Conservation (phyloP, 2,797 vertebrate species). For the Enteromius fasciolatus region DNA sequence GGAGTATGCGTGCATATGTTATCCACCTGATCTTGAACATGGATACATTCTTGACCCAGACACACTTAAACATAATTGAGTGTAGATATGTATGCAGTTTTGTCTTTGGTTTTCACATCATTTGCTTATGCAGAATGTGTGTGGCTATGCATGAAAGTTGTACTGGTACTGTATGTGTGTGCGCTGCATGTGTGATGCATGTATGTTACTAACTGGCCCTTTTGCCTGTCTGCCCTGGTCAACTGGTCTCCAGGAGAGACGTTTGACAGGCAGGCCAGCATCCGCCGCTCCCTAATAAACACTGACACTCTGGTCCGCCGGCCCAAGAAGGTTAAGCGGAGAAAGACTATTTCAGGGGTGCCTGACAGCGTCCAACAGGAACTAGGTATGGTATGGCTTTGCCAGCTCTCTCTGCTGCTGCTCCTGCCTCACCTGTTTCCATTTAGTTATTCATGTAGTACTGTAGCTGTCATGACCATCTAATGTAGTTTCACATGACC, state of each 20-base stretch:
- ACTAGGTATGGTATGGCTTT: constrained; percentile 90
- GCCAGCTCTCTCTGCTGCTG: constrained; percentile 49
- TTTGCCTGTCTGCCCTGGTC: constrained; percentile 71
- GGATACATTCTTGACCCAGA: background rate
- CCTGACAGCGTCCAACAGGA: constrained; percentile 97
- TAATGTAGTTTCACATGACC: constrained; percentile 27
- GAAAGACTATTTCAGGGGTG: constrained; percentile 99
- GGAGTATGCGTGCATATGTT: background rate
- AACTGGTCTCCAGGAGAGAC: constrained; percentile 94
- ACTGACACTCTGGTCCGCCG: constrained; percentile 97
- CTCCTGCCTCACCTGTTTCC: constrained; percentile 52
- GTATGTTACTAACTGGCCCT: constrained; percentile 86
- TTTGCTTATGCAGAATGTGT: constrained; percentile 42
- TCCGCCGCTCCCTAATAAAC: constrained; percentile 98
- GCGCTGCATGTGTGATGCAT: constrained; percentile 86
- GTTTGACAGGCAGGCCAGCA: constrained; percentile 98
- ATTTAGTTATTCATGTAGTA: constrained; percentile 48
- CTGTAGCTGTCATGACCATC: constrained; percentile 28
- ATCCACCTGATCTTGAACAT: background rate
- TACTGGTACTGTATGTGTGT: constrained; percentile 39
- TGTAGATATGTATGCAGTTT: background rate
- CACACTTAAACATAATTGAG: background rate
- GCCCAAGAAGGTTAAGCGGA: constrained; percentile 99
- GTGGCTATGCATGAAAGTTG: constrained; percentile 41
- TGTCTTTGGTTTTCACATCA: constrained; percentile 16